phyloP scores from a whole-genome alignment of 2,113 vertebrate genomes.

The Hippocampus barbouri region DNA sequence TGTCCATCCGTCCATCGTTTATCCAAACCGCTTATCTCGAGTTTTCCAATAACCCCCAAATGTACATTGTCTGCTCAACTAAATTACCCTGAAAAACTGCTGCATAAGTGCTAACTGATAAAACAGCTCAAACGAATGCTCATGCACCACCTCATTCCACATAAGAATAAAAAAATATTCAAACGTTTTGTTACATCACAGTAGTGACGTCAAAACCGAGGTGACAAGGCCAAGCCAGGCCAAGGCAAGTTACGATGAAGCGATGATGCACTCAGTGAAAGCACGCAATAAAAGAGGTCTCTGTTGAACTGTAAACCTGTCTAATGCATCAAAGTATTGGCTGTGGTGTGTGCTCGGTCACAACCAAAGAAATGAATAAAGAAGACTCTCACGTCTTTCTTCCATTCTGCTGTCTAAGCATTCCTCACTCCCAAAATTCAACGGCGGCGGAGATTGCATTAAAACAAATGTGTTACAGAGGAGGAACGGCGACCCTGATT shows the following conservation, averaged over 20 bases:
- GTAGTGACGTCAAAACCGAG: slow-evolving; percentile 16
- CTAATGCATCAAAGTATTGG: slow-evolving; percentile 58
- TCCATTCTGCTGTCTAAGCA: slow-evolving; percentile 20
- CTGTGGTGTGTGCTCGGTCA: slow-evolving; percentile 21
- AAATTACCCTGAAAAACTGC: too few species aligned
- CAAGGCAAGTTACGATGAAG: slow-evolving; percentile 67
- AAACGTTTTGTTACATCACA: slow-evolving; percentile 32
- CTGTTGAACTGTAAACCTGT: slow-evolving; percentile 63
- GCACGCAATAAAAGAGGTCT: slow-evolving; percentile 49
- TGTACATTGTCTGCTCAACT: too few species aligned
- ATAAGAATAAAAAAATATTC: not conserved
- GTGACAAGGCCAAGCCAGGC: slow-evolving; percentile 20
- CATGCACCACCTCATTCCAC: not conserved
- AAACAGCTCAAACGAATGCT: not conserved
- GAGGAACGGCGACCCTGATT: slow-evolving; percentile 41
- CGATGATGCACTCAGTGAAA: slow-evolving; percentile 53
- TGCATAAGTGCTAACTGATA: not conserved
- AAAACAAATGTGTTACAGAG: slow-evolving; percentile 28
- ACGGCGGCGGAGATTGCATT: slow-evolving; percentile 42
- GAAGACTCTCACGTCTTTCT: slow-evolving; percentile 20
- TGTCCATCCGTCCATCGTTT: too few species aligned
- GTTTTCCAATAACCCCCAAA: too few species aligned
- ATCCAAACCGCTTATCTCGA: too few species aligned
- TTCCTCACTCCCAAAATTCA: slow-evolving; percentile 29
- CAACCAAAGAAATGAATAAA: slow-evolving; percentile 22